Conservation (phyloP, 1,140 invertebrate genomes). For the Drosophila azteca region DNA sequence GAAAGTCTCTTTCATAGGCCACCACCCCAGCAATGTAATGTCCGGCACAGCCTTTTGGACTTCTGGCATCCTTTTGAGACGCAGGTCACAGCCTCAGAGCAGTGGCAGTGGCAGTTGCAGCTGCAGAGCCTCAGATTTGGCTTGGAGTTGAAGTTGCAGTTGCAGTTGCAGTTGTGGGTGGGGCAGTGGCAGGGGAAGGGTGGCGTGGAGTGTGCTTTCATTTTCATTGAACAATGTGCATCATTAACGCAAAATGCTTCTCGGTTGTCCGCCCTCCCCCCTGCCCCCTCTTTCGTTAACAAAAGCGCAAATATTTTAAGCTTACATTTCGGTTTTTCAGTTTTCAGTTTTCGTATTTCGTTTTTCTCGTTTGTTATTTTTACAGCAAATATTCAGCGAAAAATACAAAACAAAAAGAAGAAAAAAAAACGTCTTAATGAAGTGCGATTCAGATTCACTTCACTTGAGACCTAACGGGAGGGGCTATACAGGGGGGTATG, state of each 20-base stretch:
- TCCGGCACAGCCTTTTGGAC: not conserved
- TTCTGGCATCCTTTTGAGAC: conserved; percentile 34
- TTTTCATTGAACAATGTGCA: conserved; percentile 81
- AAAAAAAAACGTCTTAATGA: conserved; percentile 61
- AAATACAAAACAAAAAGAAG: not conserved
- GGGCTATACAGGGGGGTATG: not conserved
- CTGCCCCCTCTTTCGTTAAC: conserved; percentile 55
- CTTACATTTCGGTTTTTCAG: conserved; percentile 52
- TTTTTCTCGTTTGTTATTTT: conserved; percentile 57
- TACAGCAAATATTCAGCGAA: conserved; percentile 60
- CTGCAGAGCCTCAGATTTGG: not conserved
- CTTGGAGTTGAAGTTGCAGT: not conserved
- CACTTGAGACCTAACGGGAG: conserved; percentile 13
- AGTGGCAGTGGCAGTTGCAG: not conserved
- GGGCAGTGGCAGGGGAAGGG: no score
- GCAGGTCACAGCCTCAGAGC: conserved; percentile 17
- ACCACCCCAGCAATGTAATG: not conserved
- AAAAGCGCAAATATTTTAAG: conserved; percentile 80
- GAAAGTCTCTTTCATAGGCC: not conserved
- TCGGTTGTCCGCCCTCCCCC: conserved; percentile 24
- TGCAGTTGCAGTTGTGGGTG: not conserved
- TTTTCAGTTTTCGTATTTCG: conserved; percentile 29
- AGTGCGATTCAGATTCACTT: conserved; percentile 77
- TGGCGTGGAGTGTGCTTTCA: conserved; percentile 48
- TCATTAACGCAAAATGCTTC: conserved; percentile 69